Evolutionary conservation across 1,140 invertebrate species (phyloP).

Genomic region (roundworm (Caenorhabditis elegans)): WBcel235 BX284606.5:5980501-5981000

Average conservation of each 20-base stretch:
- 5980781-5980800: background rate
- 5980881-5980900: constrained; percentile 4
- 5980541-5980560: no score
- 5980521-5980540: no score
- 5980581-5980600: background rate
- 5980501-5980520: no score
- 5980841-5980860: no score
- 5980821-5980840: background rate
- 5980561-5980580: background rate
- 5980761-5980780: background rate
- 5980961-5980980: no score
- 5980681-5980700: background rate
- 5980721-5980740: constrained; percentile 12
- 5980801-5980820: background rate
- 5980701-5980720: background rate
- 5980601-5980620: background rate
- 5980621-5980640: constrained; percentile 1
- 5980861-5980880: no score
- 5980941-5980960: background rate
- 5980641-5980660: background rate
- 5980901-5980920: no score
- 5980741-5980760: constrained; percentile 29
- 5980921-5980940: background rate
- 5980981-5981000: no score
- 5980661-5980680: background rate